Conservation (phyloP, 2,888 invertebrate species). For the Drosophila stalkeri region DNA sequence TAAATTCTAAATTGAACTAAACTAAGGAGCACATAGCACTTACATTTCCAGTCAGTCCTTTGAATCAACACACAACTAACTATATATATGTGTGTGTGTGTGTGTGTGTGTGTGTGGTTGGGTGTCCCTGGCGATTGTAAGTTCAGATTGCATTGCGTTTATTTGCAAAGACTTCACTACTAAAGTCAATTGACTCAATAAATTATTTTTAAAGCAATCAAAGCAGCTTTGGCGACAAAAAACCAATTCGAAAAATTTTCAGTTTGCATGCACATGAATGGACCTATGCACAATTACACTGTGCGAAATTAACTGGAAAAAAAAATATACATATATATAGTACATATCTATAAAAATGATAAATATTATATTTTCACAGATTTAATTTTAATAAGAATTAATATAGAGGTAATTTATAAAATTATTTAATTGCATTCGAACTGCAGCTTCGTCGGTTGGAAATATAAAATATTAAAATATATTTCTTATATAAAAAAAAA, state of each 20-base stretch:
- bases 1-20: slow-evolving; percentile 77
- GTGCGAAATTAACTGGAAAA: not conserved
- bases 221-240: slow-evolving; percentile 71
- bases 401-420: not conserved
- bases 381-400: not conserved
- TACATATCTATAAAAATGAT: not conserved
- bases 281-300: not conserved
- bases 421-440: not conserved
- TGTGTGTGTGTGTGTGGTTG: slow-evolving; percentile 27
- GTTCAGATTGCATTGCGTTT: slow-evolving; percentile 77
- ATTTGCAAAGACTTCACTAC: slow-evolving; percentile 73
- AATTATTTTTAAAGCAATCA: slow-evolving; percentile 82
- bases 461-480: no score
- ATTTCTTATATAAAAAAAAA: no score
- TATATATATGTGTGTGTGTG: not conserved
- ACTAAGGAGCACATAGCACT: slow-evolving; percentile 57
- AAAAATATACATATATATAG: not conserved
- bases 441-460: no score
- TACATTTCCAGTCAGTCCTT: slow-evolving; percentile 54
- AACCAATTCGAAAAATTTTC: slow-evolving; percentile 59
- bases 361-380: not conserved
- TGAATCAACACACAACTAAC: slow-evolving; percentile 60
- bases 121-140: slow-evolving; percentile 60
- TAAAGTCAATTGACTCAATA: slow-evolving; percentile 81
- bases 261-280: slow-evolving; percentile 12